Base-by-base conservation (phyloP, 1,140 invertebrate genomes). In the Drosophila arawakana region DNA sequence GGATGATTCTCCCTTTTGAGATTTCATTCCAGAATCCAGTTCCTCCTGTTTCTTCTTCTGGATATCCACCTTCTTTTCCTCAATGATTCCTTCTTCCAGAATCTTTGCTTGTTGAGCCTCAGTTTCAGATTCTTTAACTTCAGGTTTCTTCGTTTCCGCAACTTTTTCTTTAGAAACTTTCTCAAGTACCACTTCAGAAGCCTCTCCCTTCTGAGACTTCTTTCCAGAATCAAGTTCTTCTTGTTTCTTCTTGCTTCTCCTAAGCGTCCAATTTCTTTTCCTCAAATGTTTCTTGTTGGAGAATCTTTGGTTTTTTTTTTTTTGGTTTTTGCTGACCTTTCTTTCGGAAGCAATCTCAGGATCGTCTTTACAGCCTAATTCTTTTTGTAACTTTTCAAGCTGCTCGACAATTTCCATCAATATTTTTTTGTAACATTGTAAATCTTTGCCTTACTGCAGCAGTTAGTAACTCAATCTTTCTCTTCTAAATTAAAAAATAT, bases 91-190 rank as follows among this genome's bases (percentile, higher is more conserved):
- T 73, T 54, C 11, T 1, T 46, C 43, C 41, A 61, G 39, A 34
- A 57, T 55, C 59, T 73, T 74, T 65, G 80, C 52, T 37, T 83
- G 66, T 37, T 80, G 61, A 30, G 75, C 75, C 54, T 85, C 74
- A 43, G 44, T 34, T 59, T 58, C 44, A 10, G 46, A 25, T 4
- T 63, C 46, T 35, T 63, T 63, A 10, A 34, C 10, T 1, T 21
- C 37, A 0, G 21, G 10, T n/a, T 50, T 63, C 39, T 52, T 50
- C 0, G 5, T 21, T 43, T 50, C 47, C 3, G 8, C 15, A 13
- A 70, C 18, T 3, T 7, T n/a, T 46, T 71, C 35, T 49, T 61
- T 52, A 1, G 46, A 44, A 13, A 34, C 10, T 25, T 46, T n/a
- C 2, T 34, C 70, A 21, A 10, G 6, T 11, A n/a, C 2, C 37